Evolutionary conservation across 2,888 invertebrate genomes (phyloP), one percentile per base, ranked within the genome.

Genomic region (Ichneumoninae sp.): DNA sequence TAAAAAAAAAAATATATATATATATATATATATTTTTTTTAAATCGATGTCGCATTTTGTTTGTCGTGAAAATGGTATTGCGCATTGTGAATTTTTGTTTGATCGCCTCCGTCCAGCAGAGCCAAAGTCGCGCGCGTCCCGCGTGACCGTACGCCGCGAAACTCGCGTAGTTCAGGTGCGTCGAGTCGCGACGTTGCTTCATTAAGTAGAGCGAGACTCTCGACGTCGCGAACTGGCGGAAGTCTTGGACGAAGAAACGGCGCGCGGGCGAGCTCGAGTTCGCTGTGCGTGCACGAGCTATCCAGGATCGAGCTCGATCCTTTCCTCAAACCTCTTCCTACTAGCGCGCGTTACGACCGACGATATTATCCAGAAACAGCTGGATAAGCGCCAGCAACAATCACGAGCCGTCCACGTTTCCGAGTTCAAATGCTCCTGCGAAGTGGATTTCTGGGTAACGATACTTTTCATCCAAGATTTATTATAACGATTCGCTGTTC

Each of bases 181-280:
- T 81, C 75, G 83, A 77, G 54, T 80, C 71, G 81, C 30, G 73
- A 76, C 60, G 83, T 36, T 77, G 80, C 50, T 71, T 71, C 40
- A 60, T 73, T 74, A 80, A 84, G 70, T 84, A 84, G 86, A 86
- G 78, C 85, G 83, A 83, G 78, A 86, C 85, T 57, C 85, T 57
- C 22, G 70, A 66, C 77, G 69, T 82, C 69, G 33, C 69, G 54
- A 81, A 74, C 78, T 81, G 71, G 80, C 79, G 74, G 81, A 82
- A 84, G 77, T 68, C 60, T 66, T 19, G 52, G 71, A 40, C 65
- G 75, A 74, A 68, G 47, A 54, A 50, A 65, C 63, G n/a, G 74
- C 40, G 57, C 68, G 69, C 33, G 54, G 54, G 50, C 57, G 19
- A 36, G 47, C 16, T 16, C 22, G 30, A 36, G 6, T 47, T n/a